Conservation (phyloP, 30 jellyfish, hydroid and myxozoan genomes). For the Rhopilema esculentum region DNA sequence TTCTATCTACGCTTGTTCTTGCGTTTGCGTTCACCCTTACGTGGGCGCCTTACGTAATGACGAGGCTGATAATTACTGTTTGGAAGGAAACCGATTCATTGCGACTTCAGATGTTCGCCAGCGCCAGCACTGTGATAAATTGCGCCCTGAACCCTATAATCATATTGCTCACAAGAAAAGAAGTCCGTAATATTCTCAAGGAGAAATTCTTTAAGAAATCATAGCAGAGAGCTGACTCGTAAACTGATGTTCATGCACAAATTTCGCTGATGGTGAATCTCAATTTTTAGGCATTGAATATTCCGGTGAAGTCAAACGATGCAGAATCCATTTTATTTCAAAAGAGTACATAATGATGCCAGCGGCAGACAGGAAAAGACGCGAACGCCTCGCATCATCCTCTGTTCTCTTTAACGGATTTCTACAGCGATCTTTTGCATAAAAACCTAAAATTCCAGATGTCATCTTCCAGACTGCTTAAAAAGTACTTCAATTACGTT, state of each 20-base stretch:
- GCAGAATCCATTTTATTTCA: no score
- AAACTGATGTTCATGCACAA: not conserved
- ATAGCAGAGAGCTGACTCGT: not conserved
- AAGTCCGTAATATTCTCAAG: constrained; percentile 34
- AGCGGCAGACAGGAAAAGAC: no score
- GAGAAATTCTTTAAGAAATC: not conserved
- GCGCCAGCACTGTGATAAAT: constrained; percentile 63
- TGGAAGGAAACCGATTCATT: constrained; percentile 58
- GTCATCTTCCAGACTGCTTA: no score
- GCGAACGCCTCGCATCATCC: not conserved
- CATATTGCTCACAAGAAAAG: constrained; percentile 54
- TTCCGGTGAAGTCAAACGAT: no score
- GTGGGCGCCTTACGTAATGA: constrained; percentile 72
- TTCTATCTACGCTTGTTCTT: constrained; percentile 46
- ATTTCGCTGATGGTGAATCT: not conserved
- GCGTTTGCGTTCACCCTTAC: constrained; percentile 65
- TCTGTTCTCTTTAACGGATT: not conserved
- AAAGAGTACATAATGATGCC: no score
- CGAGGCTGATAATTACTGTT: constrained; percentile 52
- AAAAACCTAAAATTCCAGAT: no score
- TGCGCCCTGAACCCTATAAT: constrained; percentile 69
- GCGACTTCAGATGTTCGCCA: constrained; percentile 57
- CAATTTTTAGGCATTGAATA: no score
- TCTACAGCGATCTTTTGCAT: not conserved
- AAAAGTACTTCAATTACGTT: no score